phyloP scores from a whole-genome alignment of 2,113 vertebrate species.

The Jacana jacana region DNA sequence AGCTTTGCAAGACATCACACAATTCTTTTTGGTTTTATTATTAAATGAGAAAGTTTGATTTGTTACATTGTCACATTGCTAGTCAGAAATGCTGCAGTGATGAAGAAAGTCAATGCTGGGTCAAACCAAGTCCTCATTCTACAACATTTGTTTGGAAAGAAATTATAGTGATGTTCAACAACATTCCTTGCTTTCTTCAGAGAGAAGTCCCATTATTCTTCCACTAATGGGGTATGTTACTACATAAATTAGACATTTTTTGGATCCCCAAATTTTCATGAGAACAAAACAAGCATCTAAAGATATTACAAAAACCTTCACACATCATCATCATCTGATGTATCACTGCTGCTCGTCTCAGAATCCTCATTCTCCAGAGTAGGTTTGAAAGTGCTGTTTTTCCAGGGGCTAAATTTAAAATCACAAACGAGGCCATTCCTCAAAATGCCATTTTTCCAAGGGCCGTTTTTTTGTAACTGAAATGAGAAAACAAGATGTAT shows the following conservation, averaged over 20 bases:
- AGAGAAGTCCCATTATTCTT: constrained; percentile 56
- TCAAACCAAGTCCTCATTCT: constrained; percentile 72
- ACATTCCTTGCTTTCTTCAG: constrained; percentile 63
- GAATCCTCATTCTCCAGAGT: constrained; percentile 77
- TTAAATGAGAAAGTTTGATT: constrained; percentile 75
- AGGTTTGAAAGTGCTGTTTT: constrained; percentile 76
- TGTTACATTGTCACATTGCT: constrained; percentile 77
- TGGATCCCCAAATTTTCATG: constrained; percentile 52
- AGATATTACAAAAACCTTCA: constrained; percentile 64
- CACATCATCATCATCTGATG: constrained; percentile 81
- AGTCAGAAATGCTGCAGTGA: constrained; percentile 74
- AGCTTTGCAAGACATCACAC: constrained; percentile 75
- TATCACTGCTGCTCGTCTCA: constrained; percentile 84
- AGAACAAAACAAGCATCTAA: constrained; percentile 54
- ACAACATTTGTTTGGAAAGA: constrained; percentile 73
- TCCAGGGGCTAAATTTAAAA: constrained; percentile 78
- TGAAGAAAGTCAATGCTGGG: constrained; percentile 66
- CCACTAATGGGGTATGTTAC: constrained; percentile 52
- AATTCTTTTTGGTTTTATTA: constrained; percentile 69
- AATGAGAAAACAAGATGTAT: background rate
- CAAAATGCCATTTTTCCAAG: constrained; percentile 79
- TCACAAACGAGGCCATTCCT: constrained; percentile 77
- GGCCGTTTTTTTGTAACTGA: constrained; percentile 81
- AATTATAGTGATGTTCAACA: constrained; percentile 68
- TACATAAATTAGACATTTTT: constrained; percentile 69